Evolutionary conservation across 2,888 invertebrate genomes (phyloP).

Genomic region (Sinotaia quadrata): DNA sequence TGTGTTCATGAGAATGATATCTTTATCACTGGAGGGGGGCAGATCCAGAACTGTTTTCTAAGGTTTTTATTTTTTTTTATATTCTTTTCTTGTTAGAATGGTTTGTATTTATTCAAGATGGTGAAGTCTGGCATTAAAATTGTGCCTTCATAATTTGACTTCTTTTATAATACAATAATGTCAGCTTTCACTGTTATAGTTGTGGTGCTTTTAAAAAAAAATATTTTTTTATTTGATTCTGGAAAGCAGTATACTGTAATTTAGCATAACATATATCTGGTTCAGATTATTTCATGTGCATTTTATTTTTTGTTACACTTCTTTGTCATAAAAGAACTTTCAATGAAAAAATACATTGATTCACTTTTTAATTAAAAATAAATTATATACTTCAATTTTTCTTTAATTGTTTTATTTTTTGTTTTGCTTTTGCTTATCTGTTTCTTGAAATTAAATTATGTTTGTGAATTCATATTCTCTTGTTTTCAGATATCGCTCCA

Average conservation of each 20-base stretch:
- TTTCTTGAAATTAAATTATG: neutral
- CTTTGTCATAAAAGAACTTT: neutral
- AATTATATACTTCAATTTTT: too few species aligned
- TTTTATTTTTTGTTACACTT: too few species aligned
- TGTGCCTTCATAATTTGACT: too few species aligned
- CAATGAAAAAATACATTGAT: neutral
- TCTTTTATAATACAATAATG: too few species aligned
- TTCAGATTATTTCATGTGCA: too few species aligned
- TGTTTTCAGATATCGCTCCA: constrained; percentile 45
- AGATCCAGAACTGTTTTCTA: constrained; percentile 51
- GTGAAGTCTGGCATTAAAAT: too few species aligned
- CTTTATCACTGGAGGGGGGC: constrained; percentile 58
- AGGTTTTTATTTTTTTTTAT: neutral
- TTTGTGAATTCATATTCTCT: neutral
- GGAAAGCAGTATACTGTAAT: too few species aligned
- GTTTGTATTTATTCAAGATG: too few species aligned
- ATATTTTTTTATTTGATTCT: too few species aligned
- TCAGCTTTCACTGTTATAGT: too few species aligned
- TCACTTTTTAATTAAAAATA: neutral
- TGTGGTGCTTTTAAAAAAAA: too few species aligned
- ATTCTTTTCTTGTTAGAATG: neutral
- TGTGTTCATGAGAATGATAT: constrained; percentile 61
- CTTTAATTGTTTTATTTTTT: neutral
- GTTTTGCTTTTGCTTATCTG: neutral
- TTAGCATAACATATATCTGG: too few species aligned